phyloP scores from a whole-genome alignment of 2,113 vertebrate species.

The Perccottus glenii region DNA sequence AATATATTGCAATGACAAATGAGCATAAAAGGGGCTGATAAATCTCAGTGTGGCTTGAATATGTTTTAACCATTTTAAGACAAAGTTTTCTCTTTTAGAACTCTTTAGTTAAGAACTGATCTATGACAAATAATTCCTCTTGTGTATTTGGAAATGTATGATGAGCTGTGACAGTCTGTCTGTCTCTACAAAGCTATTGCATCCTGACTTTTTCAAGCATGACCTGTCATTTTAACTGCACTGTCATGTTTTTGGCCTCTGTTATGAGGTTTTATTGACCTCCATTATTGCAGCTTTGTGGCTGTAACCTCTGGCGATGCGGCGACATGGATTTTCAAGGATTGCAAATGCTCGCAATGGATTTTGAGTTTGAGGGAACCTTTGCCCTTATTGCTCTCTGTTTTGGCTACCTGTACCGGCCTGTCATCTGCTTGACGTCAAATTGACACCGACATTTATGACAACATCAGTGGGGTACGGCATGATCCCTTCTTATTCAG shows the following conservation, averaged over 20 bases:
- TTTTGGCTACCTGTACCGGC: constrained; percentile 9
- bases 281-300: constrained; percentile 22
- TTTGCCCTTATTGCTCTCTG: constrained; percentile 11
- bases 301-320: background rate
- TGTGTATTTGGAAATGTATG: background rate
- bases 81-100: background rate
- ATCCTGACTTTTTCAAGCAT: constrained; percentile 24
- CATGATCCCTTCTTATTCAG: constrained; percentile 4
- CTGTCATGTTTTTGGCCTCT: constrained; percentile 1
- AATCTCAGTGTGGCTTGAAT: background rate
- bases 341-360: background rate
- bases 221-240: constrained; percentile 3
- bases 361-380: constrained; percentile 23
- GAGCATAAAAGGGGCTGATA: no score
- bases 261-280: constrained; percentile 24
- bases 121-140: constrained; percentile 6
- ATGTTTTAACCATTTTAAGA: background rate
- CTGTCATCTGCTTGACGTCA: constrained; percentile 6
- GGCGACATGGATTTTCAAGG: constrained; percentile 1
- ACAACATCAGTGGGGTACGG: constrained; percentile 28
- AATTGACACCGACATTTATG: constrained; percentile 45
- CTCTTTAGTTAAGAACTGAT: constrained; percentile 29
- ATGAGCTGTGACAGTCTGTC: constrained; percentile 49
- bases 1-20: no score
- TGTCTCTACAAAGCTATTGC: background rate